Evolutionary conservation across 2,888 invertebrate species (phyloP).

Genomic region (Macrophya annulata): DNA sequence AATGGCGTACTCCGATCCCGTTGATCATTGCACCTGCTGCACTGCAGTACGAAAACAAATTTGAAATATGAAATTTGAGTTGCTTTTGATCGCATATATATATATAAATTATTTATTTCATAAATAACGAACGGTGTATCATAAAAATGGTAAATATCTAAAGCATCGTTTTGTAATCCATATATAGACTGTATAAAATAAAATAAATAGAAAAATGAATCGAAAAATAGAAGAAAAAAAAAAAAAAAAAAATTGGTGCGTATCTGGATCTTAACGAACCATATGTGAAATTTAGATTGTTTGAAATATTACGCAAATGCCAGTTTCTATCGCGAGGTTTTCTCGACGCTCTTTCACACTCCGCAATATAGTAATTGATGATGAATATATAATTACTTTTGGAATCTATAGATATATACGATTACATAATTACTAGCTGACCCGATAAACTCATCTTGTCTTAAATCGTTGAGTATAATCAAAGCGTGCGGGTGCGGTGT

Average conservation of each 20-base stretch:
- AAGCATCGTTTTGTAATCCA: background rate
- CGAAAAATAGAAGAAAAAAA: background rate
- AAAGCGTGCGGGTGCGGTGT: conserved; percentile 14
- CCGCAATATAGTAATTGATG: background rate
- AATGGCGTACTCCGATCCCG: background rate
- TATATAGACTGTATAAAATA: background rate
- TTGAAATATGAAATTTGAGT: background rate
- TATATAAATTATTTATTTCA: background rate
- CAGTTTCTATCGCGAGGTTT: background rate
- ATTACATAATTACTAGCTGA: conserved; percentile 22
- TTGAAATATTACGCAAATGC: background rate
- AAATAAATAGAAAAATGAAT: background rate
- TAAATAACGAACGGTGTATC: background rate
- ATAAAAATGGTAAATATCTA: background rate
- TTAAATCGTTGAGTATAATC: background rate
- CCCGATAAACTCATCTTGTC: conserved; percentile 27
- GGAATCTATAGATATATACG: background rate
- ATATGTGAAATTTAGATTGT: background rate
- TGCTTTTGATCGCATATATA: background rate
- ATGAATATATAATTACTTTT: background rate
- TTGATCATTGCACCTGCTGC: background rate
- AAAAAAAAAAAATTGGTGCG: background rate
- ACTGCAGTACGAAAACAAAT: background rate
- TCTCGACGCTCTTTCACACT: background rate
- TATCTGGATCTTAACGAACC: background rate